These are phyloP conservation scores for Drosophila mauritiana DNA, from an alignment of 1,140 invertebrate species.

Conservation along the genomic window DNA sequence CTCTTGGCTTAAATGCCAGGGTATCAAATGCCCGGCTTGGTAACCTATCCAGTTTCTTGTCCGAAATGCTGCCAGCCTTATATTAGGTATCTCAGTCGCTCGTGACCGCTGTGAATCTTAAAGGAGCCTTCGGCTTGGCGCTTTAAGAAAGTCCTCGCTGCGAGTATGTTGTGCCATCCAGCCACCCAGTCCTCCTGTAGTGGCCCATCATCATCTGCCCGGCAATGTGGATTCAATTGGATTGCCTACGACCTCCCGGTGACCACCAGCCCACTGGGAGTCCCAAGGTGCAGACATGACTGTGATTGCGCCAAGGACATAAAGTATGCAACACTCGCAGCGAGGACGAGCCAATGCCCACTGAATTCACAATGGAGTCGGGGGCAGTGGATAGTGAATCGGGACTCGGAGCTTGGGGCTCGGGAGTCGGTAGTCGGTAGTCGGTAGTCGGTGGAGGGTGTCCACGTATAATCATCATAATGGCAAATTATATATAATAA, in stretches of 20 bases:
- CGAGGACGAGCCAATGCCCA: constrained; percentile 40
- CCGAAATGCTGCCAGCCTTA: not conserved
- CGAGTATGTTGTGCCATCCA: not conserved
- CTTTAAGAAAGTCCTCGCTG: constrained; percentile 15
- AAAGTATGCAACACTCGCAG: constrained; percentile 70
- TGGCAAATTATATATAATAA: constrained; percentile 83
- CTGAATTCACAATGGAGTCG: constrained; percentile 53
- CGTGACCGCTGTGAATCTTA: not conserved
- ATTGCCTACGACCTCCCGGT: not conserved
- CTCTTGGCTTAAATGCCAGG: too few relatives aligned
- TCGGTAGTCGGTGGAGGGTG: not conserved
- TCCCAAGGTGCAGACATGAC: constrained; percentile 41
- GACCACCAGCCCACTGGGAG: not conserved
- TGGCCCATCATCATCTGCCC: constrained; percentile 30
- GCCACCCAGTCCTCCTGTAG: not conserved
- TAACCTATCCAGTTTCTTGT: not conserved
- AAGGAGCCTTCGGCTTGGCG: not conserved
- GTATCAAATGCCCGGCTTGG: too few relatives aligned
- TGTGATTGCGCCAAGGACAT: constrained; percentile 68
- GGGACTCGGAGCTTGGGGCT: too few relatives aligned
- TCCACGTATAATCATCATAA: constrained; percentile 79
- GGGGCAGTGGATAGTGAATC: constrained; percentile 13
- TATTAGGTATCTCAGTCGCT: too few relatives aligned
- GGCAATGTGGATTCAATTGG: constrained; percentile 46
- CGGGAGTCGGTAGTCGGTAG: too few relatives aligned